Percentiles rank a stretch among this genome's conserved stretches.
phyloP scores from a whole-genome alignment of 2,113 vertebrate species.

The Chinchilla lanigera region DNA sequence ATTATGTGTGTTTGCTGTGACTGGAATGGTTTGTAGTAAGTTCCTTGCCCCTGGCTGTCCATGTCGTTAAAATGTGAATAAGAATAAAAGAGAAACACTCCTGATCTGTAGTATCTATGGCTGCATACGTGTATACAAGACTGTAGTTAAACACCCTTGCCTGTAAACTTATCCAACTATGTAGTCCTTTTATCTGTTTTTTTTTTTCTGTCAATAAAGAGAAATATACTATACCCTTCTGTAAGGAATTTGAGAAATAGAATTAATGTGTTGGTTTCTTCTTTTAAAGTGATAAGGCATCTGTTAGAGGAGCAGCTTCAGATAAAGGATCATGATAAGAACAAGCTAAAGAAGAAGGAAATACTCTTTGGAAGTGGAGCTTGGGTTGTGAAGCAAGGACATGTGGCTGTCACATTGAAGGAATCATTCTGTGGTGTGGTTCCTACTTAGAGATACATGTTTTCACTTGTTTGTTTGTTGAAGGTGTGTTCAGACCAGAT shows the following conservation, averaged over 20 bases:
- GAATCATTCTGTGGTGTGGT: not conserved
- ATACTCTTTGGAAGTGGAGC: not conserved
- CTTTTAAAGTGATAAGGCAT: not conserved
- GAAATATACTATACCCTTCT: not conserved
- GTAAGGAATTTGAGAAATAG: constrained; percentile 22
- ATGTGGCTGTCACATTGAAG: not conserved
- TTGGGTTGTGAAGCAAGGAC: not conserved
- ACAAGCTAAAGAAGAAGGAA: not conserved
- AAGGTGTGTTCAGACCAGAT: not conserved
- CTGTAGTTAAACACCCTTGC: not conserved
- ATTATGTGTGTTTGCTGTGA: not conserved
- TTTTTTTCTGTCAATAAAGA: not conserved
- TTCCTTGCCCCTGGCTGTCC: not conserved
- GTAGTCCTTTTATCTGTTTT: not conserved
- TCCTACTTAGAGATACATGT: not conserved
- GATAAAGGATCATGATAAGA: not conserved
- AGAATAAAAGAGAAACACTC: not conserved
- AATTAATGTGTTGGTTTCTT: not conserved
- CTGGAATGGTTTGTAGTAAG: not conserved
- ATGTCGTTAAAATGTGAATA: not conserved
- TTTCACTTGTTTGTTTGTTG: not conserved
- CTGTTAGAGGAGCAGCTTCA: not conserved
- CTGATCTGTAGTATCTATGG: not conserved
- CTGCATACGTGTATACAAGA: accelerated
- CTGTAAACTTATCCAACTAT: not conserved